These are phyloP conservation scores for Pseudolaguvia tuberculata DNA, from an alignment of 2,113 vertebrate genomes.

Conservation along the genomic window DNA sequence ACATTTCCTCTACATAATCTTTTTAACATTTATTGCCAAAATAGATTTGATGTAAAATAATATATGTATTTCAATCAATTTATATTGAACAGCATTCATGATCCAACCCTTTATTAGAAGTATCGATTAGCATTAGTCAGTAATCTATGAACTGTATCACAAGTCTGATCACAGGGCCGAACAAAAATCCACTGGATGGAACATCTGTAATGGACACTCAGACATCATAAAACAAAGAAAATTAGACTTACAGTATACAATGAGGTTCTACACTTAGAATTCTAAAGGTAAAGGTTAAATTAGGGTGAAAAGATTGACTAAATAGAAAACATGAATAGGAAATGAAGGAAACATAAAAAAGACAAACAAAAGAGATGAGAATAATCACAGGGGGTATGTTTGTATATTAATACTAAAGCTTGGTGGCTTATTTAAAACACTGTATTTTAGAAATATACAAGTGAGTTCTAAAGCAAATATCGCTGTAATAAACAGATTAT, in stretches of 20 bases:
- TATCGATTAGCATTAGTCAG: not conserved
- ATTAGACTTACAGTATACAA: no score
- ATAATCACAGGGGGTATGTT: not conserved
- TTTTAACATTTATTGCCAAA: conserved; percentile 31
- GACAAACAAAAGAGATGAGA: conserved; percentile 11
- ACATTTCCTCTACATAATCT: not conserved
- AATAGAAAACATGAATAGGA: not conserved
- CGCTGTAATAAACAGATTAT: no score
- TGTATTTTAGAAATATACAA: conserved; percentile 7
- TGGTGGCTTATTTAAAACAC: conserved; percentile 11
- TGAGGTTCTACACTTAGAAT: conserved; percentile 9
- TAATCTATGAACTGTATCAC: conserved; percentile 17
- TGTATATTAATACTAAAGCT: conserved; percentile 15
- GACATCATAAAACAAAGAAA: conserved; percentile 18
- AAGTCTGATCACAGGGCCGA: not conserved
- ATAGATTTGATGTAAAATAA: no score
- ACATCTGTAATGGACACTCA: not conserved
- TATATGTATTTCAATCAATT: not conserved
- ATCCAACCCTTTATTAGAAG: not conserved
- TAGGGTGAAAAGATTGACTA: not conserved
- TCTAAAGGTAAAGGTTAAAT: not conserved
- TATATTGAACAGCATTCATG: not conserved
- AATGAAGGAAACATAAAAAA: not conserved
- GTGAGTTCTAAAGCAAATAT: not conserved
- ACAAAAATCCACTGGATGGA: conserved; percentile 6